A percentile compares a stretch with the other conserved stretches of the same genome.
These are phyloP conservation scores for Subacronicta megacephala DNA, from an alignment of 2,888 invertebrate species.

Conservation along the genomic window DNA sequence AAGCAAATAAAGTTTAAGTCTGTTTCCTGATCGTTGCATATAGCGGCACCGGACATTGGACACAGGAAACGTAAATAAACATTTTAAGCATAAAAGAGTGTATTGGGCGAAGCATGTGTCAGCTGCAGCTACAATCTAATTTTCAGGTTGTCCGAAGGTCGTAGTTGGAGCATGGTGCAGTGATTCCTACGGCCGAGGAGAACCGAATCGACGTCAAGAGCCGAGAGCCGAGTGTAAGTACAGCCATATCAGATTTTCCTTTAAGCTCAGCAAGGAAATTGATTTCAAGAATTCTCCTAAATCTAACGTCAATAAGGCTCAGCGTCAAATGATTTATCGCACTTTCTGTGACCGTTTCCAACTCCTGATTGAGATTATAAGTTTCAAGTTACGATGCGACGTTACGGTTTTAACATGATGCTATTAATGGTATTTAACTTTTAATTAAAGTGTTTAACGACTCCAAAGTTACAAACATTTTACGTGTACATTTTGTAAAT, in stretches of 20 bases:
- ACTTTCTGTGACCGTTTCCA: constrained; percentile 59
- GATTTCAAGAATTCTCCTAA: constrained; percentile 78
- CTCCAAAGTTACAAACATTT: no score
- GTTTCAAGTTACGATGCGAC: constrained; percentile 49
- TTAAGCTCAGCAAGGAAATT: constrained; percentile 80
- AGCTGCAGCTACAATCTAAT: constrained; percentile 80
- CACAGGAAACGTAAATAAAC: constrained; percentile 41
- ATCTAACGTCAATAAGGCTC: constrained; percentile 74
- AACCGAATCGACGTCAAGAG: constrained; percentile 41
- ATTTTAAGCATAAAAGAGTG: constrained; percentile 57
- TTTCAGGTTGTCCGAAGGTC: constrained; percentile 79
- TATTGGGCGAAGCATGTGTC: constrained; percentile 69
- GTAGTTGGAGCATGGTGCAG: constrained; percentile 65
- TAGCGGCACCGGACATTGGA: constrained; percentile 34
- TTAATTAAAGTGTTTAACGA: constrained; percentile 29
- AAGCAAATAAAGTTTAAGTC: constrained; percentile 6
- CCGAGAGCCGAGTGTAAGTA: constrained; percentile 43
- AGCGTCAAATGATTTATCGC: constrained; percentile 72
- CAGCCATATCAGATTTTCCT: constrained; percentile 74
- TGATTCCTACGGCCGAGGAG: constrained; percentile 51
- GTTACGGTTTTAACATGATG: constrained; percentile 43
- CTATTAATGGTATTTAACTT: constrained; percentile 36
- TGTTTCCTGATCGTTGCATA: constrained; percentile 2
- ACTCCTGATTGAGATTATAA: constrained; percentile 60
- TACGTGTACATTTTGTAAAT: no score